Percentiles rank a stretch among this genome's conserved stretches.
Conservation (phyloP, 2,888 invertebrate species). For the Phasia obesa region DNA sequence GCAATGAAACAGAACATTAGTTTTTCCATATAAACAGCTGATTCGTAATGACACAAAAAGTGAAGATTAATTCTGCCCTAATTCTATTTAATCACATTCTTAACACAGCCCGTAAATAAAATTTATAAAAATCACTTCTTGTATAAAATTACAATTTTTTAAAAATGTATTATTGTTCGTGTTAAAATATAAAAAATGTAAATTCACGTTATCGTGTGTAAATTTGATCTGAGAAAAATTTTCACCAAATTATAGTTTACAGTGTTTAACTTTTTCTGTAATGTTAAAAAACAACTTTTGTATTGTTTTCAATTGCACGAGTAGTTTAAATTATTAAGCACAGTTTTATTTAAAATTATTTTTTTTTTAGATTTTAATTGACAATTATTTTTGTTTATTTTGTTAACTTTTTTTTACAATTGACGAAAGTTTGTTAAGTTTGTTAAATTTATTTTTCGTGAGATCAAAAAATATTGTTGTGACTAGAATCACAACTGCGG, state of each 20-base stretch:
- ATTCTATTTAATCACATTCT: too few species aligned
- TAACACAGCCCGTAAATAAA: too few species aligned
- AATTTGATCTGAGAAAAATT: constrained; percentile 2
- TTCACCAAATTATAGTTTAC: constrained; percentile 5
- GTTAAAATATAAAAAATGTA: background rate
- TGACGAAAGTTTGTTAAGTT: constrained; percentile 7
- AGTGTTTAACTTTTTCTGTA: background rate
- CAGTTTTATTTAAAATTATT: background rate
- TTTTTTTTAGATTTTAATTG: background rate
- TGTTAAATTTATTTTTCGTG: background rate
- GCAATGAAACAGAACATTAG: too few species aligned
- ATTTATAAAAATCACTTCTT: background rate
- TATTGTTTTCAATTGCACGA: background rate
- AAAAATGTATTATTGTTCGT: constrained; percentile 1
- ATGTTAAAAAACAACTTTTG: background rate
- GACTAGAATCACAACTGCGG: constrained; percentile 60
- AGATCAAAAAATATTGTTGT: constrained; percentile 49
- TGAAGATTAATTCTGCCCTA: too few species aligned
- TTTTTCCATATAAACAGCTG: too few species aligned
- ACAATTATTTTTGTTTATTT: constrained; percentile 18
- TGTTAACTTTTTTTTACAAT: background rate
- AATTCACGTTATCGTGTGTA: constrained; percentile 29
- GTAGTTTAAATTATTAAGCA: constrained; percentile 20
- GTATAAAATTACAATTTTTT: background rate
- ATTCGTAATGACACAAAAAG: too few species aligned